Evolutionary conservation across 2,113 vertebrate species (phyloP), one percentile per base, ranked within the genome.

Genomic region (Aspiorhynchus laticeps): DNA sequence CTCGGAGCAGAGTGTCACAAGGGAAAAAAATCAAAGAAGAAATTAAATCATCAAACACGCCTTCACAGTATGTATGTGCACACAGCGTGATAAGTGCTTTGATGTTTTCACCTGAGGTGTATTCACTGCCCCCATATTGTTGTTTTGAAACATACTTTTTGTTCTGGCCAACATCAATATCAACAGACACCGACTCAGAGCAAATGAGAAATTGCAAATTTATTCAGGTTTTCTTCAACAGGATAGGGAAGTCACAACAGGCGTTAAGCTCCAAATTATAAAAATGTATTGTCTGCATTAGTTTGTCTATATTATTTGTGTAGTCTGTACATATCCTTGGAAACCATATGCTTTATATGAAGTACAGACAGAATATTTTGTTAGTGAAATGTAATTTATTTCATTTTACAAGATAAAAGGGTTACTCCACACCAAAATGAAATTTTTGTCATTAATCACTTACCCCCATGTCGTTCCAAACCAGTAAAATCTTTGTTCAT

Each of bases 31-130:
- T 17, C 12, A 26, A 43, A 81, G 1, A 65, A 19, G 15, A 15
- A 76, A 76, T 38, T 36, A 38, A 56, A 36, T 65, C 24, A 81
- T 65, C 56, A 43, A 43, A 81, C 24, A 81, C 3, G 7, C 24
- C 31, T 78, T 36, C 19, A n/a, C 31, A 12, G 8, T 79, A 17
- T 38, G 19, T 43, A 81, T 43, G 14, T 41, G 4, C n/a, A 65
- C 79, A 43, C 3, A 28, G 56, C 7, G 8, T 63, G 33, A 65
- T 65, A 43, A 26, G 59, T 19, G 59, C 59, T 65, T 63, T 65
- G 79, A 81, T 81, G 59, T 65, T 65, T 41, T 65, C 61, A 81
- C 38, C 59, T 43, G 59, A 81, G 79, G 59, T 26, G 41, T 19
- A 65, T 81, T 81, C 59, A 28, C 36, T 65, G 79, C 38, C 79